Percentiles rank a stretch among this genome's conserved stretches.
Evolutionary conservation across 2,797 vertebrate genomes (phyloP).

Genomic region (Microchirus variegatus): DNA sequence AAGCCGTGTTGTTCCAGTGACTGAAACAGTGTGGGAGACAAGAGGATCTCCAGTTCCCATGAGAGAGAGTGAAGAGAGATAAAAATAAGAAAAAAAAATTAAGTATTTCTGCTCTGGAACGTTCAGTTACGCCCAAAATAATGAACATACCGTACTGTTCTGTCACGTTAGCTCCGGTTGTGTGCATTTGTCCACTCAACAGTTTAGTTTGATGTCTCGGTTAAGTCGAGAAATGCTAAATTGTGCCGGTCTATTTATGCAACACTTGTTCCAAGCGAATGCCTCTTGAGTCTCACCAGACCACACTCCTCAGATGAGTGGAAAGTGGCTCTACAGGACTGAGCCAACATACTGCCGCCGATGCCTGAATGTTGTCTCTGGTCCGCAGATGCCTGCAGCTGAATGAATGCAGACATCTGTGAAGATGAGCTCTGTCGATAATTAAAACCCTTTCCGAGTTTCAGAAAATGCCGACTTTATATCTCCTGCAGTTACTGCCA

Average conservation of each 20-base stretch:
- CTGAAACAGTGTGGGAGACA: constrained; percentile 61
- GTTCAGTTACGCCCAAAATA: constrained; percentile 2
- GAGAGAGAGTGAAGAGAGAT: constrained; percentile 19
- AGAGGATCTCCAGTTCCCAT: constrained; percentile 60
- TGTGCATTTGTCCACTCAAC: background rate
- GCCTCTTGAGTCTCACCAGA: constrained; percentile 23
- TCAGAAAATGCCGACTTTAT: background rate
- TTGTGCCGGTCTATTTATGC: too few species aligned
- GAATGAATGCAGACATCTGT: constrained; percentile 25
- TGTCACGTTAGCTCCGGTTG: too few species aligned
- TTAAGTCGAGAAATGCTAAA: background rate
- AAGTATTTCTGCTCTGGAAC: constrained; percentile 13
- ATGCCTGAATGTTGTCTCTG: constrained; percentile 30
- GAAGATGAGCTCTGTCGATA: background rate
- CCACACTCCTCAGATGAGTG: constrained; percentile 5
- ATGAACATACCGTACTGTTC: background rate
- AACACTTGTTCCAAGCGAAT: constrained; percentile 14
- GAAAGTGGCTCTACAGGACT: constrained; percentile 21
- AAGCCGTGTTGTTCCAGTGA: constrained; percentile 51
- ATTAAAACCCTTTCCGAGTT: constrained; percentile 5
- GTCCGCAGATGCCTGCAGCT: constrained; percentile 32
- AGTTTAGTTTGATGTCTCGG: background rate
- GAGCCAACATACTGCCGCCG: constrained; percentile 20
- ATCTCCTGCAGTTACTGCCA: constrained; percentile 1
- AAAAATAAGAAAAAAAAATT: constrained; percentile 6